Evolutionary conservation across 2,797 vertebrate species (phyloP).

Genomic region (Setipinna tenuifilis): DNA sequence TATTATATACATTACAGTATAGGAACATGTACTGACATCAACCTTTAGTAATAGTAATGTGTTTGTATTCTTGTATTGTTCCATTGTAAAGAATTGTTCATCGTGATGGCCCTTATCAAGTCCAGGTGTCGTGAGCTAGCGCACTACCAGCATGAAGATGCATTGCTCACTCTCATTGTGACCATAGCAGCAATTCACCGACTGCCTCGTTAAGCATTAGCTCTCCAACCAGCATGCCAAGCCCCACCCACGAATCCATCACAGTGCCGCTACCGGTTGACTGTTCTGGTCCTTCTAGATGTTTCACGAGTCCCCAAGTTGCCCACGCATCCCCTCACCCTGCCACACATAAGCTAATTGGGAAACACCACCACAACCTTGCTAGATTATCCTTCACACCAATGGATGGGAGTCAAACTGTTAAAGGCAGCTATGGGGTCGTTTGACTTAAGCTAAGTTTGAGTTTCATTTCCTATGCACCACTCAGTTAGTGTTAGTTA

Average conservation of each 20-base stretch:
- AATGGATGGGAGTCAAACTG: neutral
- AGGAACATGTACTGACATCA: neutral
- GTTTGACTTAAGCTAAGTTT: no score
- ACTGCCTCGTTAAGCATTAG: slow-evolving; percentile 60
- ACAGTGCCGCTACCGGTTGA: slow-evolving; percentile 4
- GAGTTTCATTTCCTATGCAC: no score
- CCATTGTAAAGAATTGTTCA: neutral
- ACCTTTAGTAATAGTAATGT: neutral
- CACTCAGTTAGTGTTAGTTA: no score
- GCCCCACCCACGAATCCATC: slow-evolving; percentile 28
- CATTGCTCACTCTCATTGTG: neutral
- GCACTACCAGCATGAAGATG: neutral
- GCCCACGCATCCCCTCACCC: neutral
- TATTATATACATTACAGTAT: no score
- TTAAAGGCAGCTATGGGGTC: neutral
- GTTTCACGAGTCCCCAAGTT: neutral
- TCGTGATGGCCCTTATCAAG: neutral
- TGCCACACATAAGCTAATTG: neutral
- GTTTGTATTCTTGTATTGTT: no score
- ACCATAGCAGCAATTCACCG: slow-evolving; percentile 31
- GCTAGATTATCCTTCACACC: neutral
- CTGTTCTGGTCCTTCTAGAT: neutral
- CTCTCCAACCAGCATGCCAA: slow-evolving; percentile 62
- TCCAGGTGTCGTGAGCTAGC: neutral
- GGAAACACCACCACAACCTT: neutral